Percentiles rank a stretch among this genome's conserved stretches.
Conservation (phyloP, 1,140 invertebrate species). For the Diachasma alloeum region DNA sequence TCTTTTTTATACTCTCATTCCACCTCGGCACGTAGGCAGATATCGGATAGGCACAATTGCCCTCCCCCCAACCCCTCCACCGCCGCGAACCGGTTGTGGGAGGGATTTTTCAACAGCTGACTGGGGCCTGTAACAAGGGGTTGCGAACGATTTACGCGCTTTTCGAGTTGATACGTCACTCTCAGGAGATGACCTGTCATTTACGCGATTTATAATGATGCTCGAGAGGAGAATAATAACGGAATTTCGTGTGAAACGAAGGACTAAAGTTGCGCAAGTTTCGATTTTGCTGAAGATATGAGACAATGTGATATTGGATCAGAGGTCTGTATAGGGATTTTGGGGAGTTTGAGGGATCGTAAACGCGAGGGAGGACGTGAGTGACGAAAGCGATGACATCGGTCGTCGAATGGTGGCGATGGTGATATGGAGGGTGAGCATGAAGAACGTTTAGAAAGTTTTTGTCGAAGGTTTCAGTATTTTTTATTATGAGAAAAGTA, state of each 20-base stretch:
- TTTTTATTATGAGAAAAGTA: neutral
- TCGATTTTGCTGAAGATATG: neutral
- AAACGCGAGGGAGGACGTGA: conserved; percentile 6
- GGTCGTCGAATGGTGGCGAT: neutral
- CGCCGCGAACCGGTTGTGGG: neutral
- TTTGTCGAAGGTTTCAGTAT: neutral
- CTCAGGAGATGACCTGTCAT: too few relatives aligned
- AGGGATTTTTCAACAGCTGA: neutral
- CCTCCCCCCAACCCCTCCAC: too few relatives aligned
- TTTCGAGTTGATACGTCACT: neutral
- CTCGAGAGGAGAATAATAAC: neutral
- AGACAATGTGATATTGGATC: neutral
- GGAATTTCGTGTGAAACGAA: neutral
- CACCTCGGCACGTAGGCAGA: conserved; percentile 15
- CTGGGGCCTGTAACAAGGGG: conserved; percentile 18
- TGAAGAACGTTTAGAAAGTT: too few relatives aligned
- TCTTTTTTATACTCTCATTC: neutral
- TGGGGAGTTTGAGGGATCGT: neutral
- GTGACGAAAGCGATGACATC: conserved; percentile 22
- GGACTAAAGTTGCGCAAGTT: neutral
- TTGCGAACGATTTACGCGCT: conserved; percentile 25
- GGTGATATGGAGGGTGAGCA: too few relatives aligned
- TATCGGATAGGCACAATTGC: too few relatives aligned
- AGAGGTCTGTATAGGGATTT: too few relatives aligned
- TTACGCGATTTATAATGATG: too few relatives aligned